A percentile compares a stretch with the other conserved stretches of the same genome.
phyloP scores from a whole-genome alignment of 2,113 vertebrate species.

The Sigmodon hispidus region DNA sequence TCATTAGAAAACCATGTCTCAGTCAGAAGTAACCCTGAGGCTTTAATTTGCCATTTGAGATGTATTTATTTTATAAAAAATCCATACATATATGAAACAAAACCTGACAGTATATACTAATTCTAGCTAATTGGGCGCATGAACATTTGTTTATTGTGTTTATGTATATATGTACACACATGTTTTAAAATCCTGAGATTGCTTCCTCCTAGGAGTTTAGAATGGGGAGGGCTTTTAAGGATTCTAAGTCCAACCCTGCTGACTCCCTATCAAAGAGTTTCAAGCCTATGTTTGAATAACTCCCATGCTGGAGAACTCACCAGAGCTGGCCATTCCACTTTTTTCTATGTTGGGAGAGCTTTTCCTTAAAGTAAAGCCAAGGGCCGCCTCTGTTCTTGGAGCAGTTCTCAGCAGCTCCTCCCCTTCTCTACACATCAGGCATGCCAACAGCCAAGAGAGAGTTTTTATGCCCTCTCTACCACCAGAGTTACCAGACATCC shows the following conservation, averaged over 20 bases:
- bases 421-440: not conserved
- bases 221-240: not conserved
- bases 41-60: constrained; percentile 3
- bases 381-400: not conserved
- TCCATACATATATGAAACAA: not conserved
- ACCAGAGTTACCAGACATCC: not conserved
- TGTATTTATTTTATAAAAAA: constrained; percentile 21
- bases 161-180: not conserved
- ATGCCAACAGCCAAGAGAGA: not conserved
- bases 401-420: not conserved
- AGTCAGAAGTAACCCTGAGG: not conserved
- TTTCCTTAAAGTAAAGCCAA: not conserved
- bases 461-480: not conserved
- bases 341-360: not conserved
- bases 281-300: not conserved
- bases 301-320: not conserved
- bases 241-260: not conserved
- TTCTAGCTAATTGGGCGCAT: not conserved
- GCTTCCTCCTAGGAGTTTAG: not conserved
- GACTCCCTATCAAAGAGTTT: not conserved
- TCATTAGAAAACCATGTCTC: not conserved
- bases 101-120: not conserved
- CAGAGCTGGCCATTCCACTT: not conserved
- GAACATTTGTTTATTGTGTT: not conserved
- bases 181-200: constrained; percentile 13